Conservation (phyloP, 2,888 invertebrate species). For the Cremastinae sp. region DNA sequence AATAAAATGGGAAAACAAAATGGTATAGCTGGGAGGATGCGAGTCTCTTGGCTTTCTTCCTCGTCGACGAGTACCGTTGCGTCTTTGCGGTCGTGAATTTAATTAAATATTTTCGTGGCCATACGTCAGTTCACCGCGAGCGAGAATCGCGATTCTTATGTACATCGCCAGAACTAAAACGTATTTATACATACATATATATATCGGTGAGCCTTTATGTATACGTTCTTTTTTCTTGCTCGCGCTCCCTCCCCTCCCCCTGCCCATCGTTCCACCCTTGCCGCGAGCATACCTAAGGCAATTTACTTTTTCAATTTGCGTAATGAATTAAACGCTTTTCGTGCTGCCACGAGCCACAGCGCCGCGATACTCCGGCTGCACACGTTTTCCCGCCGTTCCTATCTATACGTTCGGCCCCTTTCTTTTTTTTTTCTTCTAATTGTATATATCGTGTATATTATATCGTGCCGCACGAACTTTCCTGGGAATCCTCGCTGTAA, state of each 20-base stretch:
- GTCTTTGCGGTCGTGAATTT: constrained; percentile 79
- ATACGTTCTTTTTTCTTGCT: constrained; percentile 43
- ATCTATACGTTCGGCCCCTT: constrained; percentile 21
- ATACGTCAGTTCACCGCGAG: constrained; percentile 70
- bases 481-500: background rate
- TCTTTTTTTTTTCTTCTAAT: constrained; percentile 35
- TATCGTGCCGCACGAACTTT: background rate
- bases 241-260: too few relatives aligned
- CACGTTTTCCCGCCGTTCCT: too few relatives aligned
- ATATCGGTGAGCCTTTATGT: constrained; percentile 35
- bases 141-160: constrained; percentile 31
- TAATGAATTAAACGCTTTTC: constrained; percentile 77
- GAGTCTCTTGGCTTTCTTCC: background rate
- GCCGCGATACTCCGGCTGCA: constrained; percentile 35
- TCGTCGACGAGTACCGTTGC: constrained; percentile 45
- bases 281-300: constrained; percentile 72
- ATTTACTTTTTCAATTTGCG: constrained; percentile 79
- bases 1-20: constrained; percentile 39
- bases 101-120: constrained; percentile 79
- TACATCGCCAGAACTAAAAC: background rate
- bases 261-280: constrained; percentile 39
- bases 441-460: constrained; percentile 39
- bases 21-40: background rate
- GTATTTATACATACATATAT: constrained; percentile 22
- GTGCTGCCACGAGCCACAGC: constrained; percentile 47